Evolutionary conservation across 1,140 invertebrate species (phyloP), one percentile per base, ranked within the genome.

Genomic region (Acyrthosiphon pisum): DNA sequence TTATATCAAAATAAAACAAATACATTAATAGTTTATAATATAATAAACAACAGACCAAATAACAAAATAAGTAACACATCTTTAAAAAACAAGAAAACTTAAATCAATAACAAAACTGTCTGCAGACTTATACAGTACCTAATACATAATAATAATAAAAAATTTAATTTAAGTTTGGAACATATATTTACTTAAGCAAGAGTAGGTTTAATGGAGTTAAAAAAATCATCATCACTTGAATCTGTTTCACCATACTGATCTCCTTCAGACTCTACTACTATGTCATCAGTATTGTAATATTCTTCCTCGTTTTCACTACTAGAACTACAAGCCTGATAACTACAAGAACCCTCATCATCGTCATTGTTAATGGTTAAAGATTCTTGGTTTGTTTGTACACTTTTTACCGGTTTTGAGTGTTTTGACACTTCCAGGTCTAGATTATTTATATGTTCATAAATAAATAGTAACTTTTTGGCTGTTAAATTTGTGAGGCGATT

Each of bases 171-270:
- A 83, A 37, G 2, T 37, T 83, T 0, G 6, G 81, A 83, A 83
- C 20, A 35, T 83, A 83, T 56, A 83, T 83, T 35, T 23, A 37
- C 6, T 0, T 41, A 83, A 22, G 35, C 81, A 83, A 83, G 37
- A 7, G 18, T 83, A 83, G 0, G 37, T 83, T 83, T 6, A 83
- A 83, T 83, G 35, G 35, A 83, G 2, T 83, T 83, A 83, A 83
- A 83, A 83, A 83, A 83, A 23, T 83, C 81, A 83, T 83, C 81
- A 23, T 83, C 81, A 83, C 81, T 83, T 83, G 81, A 83, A 83
- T 83, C 81, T 41, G 81, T 83, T 83, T 83, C 81, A 7, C 81
- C 35, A 37, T 22, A 83, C 81, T 83, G n/a, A 76, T 76, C 68
- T 4, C 18, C 68, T 76, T 76, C 68, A 76, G n/a, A 76, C n/a